These are phyloP conservation scores for Scartelaos histophorus DNA, from an alignment of 2,113 vertebrate species.

Conservation along the genomic window DNA sequence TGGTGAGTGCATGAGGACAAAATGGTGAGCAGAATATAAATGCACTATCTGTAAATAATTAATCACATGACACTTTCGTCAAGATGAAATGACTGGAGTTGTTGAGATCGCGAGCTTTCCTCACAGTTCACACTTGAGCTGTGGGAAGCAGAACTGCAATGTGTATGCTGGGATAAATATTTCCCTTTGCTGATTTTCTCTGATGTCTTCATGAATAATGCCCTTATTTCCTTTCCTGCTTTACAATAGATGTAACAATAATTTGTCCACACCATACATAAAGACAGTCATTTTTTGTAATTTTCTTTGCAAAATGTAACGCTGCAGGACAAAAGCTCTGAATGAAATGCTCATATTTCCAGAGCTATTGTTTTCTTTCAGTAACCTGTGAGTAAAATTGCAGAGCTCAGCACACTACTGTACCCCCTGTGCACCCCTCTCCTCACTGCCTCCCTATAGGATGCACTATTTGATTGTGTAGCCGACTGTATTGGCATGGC, in stretches of 20 bases:
- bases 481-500: constrained; percentile 75
- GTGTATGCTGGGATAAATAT: constrained; percentile 21
- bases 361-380: constrained; percentile 42
- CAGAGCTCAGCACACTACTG: constrained; percentile 60
- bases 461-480: constrained; percentile 55
- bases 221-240: constrained; percentile 1
- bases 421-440: constrained; percentile 12
- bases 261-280: constrained; percentile 27
- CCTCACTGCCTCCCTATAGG: background rate
- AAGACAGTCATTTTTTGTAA: constrained; percentile 8
- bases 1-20: constrained; percentile 17
- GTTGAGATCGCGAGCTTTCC: background rate
- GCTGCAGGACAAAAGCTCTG: constrained; percentile 14
- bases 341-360: constrained; percentile 32
- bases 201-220: constrained; percentile 24
- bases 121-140: constrained; percentile 5
- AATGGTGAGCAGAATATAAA: constrained; percentile 50
- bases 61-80: constrained; percentile 35
- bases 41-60: constrained; percentile 50
- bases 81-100: constrained; percentile 17
- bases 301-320: constrained; percentile 21
- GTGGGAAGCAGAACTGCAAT: constrained; percentile 10
- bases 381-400: constrained; percentile 52
- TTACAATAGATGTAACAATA: constrained; percentile 34
- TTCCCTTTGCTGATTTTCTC: constrained; percentile 18